phyloP scores from a whole-genome alignment of 2,797 vertebrate genomes.

The Propithecus perrieri region DNA sequence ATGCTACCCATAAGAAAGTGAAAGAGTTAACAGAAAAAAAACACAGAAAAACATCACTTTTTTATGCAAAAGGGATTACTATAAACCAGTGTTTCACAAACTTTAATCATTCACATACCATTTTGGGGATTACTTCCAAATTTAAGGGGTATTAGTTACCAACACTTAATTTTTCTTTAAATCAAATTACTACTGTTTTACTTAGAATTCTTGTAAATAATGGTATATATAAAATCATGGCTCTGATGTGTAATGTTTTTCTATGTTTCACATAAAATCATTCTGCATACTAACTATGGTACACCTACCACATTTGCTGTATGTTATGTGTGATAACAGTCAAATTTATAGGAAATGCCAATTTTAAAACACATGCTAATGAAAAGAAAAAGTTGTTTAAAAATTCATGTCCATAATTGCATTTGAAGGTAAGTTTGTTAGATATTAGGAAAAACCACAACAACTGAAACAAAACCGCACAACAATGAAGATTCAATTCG shows the following conservation, averaged over 20 bases:
- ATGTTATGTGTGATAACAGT: background rate
- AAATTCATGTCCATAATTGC: slow-evolving; percentile 3
- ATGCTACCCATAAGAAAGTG: slow-evolving; percentile 84
- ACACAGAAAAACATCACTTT: background rate
- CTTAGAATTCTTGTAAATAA: background rate
- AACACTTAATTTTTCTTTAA: slow-evolving; percentile 8
- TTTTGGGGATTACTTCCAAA: slow-evolving; percentile 8
- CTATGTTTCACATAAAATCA: slow-evolving; percentile 5
- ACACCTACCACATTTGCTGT: background rate
- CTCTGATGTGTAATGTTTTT: background rate
- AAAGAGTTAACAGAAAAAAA: background rate
- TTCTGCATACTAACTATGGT: background rate
- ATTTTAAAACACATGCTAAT: slow-evolving; percentile 54
- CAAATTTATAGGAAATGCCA: slow-evolving; percentile 21
- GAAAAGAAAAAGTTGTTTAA: background rate
- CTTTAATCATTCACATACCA: background rate
- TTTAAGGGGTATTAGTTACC: background rate
- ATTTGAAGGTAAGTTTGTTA: slow-evolving; percentile 22
- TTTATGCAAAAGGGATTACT: background rate
- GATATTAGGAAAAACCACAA: background rate
- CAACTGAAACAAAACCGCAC: slow-evolving; percentile 2
- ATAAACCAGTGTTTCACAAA: background rate
- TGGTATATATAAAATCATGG: background rate
- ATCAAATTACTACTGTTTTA: slow-evolving; percentile 20
- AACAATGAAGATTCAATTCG: background rate